phyloP scores from a whole-genome alignment of 2,888 invertebrate species.

The Campaea margaritaria region DNA sequence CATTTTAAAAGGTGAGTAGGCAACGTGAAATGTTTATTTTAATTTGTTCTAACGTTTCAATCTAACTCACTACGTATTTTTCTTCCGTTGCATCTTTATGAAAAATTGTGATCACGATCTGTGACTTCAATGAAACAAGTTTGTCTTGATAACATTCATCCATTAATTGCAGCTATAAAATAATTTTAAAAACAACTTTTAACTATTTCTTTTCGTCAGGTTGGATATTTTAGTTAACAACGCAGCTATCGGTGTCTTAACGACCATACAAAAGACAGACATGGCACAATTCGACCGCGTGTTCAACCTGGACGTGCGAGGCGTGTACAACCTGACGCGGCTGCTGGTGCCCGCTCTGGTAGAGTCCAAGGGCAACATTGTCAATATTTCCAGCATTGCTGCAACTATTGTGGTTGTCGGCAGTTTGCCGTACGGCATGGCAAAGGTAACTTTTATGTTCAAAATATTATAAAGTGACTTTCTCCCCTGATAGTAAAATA shows the following conservation, averaged over 20 bases:
- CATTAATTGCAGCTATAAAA: too few species aligned
- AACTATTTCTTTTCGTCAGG: conserved; percentile 74
- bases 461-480: neutral
- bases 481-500: too few species aligned
- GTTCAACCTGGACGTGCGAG: conserved; percentile 88
- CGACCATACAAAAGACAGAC: conserved; percentile 47
- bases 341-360: conserved; percentile 88
- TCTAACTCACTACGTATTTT: too few species aligned
- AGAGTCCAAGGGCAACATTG: conserved; percentile 86
- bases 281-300: conserved; percentile 60
- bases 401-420: conserved; percentile 90
- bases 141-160: too few species aligned
- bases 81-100: too few species aligned
- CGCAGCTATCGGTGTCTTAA: conserved; percentile 83
- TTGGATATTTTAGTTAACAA: conserved; percentile 87
- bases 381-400: conserved; percentile 90
- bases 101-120: too few species aligned
- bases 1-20: conserved; percentile 55
- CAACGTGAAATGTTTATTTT: too few species aligned
- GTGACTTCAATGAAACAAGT: too few species aligned
- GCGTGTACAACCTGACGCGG: conserved; percentile 86
- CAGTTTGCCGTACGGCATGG: conserved; percentile 93
- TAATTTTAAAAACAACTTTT: too few species aligned
- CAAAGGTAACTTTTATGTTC: conserved; percentile 85
- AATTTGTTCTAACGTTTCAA: too few species aligned